Percentiles rank a stretch among this genome's conserved stretches.
These are phyloP conservation scores for Calephelis nemesis DNA, from an alignment of 1,140 invertebrate species.

Conservation along the genomic window DNA sequence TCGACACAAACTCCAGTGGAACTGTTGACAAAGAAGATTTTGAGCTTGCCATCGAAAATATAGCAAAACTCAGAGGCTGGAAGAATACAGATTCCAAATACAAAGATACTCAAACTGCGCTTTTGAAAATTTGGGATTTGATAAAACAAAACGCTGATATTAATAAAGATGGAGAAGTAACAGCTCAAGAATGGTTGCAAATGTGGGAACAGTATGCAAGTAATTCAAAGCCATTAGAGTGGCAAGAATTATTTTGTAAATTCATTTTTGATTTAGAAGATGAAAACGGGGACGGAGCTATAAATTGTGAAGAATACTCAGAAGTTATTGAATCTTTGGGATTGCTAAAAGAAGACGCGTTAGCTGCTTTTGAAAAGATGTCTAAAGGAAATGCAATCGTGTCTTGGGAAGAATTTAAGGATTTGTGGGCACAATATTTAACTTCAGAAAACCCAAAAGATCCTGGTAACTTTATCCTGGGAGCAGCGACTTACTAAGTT, in stretches of 20 bases:
- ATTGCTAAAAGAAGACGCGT: slow-evolving; percentile 82
- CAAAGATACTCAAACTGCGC: slow-evolving; percentile 82
- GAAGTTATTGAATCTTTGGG: slow-evolving; percentile 87
- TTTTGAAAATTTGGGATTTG: slow-evolving; percentile 89
- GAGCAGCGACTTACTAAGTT: slow-evolving; percentile 29
- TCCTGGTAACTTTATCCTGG: slow-evolving; percentile 53
- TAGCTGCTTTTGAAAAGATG: slow-evolving; percentile 86
- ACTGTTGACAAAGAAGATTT: slow-evolving; percentile 89
- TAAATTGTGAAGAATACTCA: slow-evolving; percentile 88
- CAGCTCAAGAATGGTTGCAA: slow-evolving; percentile 87
- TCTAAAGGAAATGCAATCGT: slow-evolving; percentile 83
- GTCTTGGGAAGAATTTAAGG: slow-evolving; percentile 84
- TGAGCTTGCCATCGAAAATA: slow-evolving; percentile 86
- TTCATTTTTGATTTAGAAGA: slow-evolving; percentile 91
- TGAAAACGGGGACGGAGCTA: slow-evolving; percentile 87
- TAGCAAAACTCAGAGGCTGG: slow-evolving; percentile 86
- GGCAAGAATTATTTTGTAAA: slow-evolving; percentile 88
- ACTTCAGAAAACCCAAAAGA: slow-evolving; percentile 84
- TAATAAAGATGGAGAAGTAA: slow-evolving; percentile 88
- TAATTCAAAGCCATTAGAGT: slow-evolving; percentile 84
- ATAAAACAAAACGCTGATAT: slow-evolving; percentile 85
- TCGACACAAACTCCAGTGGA: slow-evolving; percentile 89
- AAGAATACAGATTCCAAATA: slow-evolving; percentile 82
- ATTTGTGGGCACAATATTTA: slow-evolving; percentile 89
- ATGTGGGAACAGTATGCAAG: slow-evolving; percentile 89